Percentiles rank a stretch among this genome's conserved stretches.
These are phyloP conservation scores for Rhagonycha lutea DNA, from an alignment of 2,888 invertebrate genomes.

Conservation along the genomic window DNA sequence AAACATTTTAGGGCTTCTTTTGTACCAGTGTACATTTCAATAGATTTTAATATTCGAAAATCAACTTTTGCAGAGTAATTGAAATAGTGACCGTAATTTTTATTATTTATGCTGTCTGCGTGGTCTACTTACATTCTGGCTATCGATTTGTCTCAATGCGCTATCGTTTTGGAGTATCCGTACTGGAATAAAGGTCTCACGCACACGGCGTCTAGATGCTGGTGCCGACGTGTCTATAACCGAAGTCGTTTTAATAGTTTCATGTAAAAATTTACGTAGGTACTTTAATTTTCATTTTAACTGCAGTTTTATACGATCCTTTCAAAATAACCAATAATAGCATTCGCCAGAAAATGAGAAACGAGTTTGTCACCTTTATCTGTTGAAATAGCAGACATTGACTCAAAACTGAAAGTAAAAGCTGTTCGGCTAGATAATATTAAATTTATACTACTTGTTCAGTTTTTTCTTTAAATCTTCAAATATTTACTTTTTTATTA, in stretches of 20 bases:
- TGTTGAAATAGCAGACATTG: neutral
- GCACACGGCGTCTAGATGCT: conserved; percentile 36
- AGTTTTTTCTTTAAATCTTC: neutral
- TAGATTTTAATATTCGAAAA: neutral
- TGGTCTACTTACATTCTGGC: neutral
- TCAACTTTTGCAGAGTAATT: neutral
- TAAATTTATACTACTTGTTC: too few species aligned
- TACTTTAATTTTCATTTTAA: neutral
- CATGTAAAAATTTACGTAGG: neutral
- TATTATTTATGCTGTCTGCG: neutral
- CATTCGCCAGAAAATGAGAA: neutral
- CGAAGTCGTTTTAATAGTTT: neutral
- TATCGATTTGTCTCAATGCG: conserved; percentile 10
- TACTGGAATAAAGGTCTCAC: conserved; percentile 34
- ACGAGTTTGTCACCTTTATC: neutral
- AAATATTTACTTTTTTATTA: neutral
- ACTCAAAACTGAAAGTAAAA: neutral
- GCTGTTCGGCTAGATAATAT: neutral
- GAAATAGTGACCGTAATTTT: neutral
- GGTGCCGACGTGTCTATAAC: conserved; percentile 39
- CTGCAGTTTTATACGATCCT: neutral
- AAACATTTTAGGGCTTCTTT: neutral
- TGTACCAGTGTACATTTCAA: neutral
- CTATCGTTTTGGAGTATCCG: conserved; percentile 26
- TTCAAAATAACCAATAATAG: neutral